Base-by-base conservation (phyloP, 2,888 invertebrate genomes). In the Norana najaformis region DNA sequence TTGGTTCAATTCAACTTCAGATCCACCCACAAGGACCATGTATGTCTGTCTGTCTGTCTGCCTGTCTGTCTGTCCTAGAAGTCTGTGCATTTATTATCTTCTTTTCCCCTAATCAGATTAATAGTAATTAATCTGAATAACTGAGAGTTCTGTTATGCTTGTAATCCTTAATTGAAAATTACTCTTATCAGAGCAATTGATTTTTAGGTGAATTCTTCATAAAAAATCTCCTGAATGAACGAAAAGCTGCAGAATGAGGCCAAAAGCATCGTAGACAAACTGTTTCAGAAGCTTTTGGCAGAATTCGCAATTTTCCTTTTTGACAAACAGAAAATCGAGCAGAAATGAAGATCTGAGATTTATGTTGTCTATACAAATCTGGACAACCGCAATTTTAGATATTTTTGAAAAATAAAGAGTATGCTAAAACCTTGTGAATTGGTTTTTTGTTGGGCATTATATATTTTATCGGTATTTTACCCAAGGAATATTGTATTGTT, bases 141-240 rank as follows among this genome's bases (percentile, higher is more conserved):
- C 6, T 6, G 30, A 30, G 53, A 53, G 53, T 18, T 41, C 18
- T 41, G 41, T 30, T 69, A 8, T 69, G 30, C 69, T 69, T 69
- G 1, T n/a, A n/a, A 69, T 47, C 47, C 20, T 47, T 11, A 0
- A 23, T 69, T 13, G n/a, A 13, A 39, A 8, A 11, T 39, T 39
- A 69, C 11, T 30, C 30, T 69, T 69, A 69, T 69, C 8, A 13
- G 69, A 69, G n/a, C 8, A 37, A 35, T 90, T 90, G 36, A 35
- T 41, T 91, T 91, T 23, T 85, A 91, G 91, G 91, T 35, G 91
- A 91, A 47, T 91, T 90, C 88, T 91, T 91, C 91, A 90, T 91
- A 83, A 91, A 89, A 39, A 91, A 91, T 89, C 38, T 91, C 38
- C 53, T 91, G 82, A 53, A 90, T 47, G n/a, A 13, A 69, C 69